A percentile compares a stretch with the other conserved stretches of the same genome.
These are phyloP conservation scores for Phylloscopus trochilus DNA, from an alignment of 2,113 vertebrate species.

Conservation along the genomic window DNA sequence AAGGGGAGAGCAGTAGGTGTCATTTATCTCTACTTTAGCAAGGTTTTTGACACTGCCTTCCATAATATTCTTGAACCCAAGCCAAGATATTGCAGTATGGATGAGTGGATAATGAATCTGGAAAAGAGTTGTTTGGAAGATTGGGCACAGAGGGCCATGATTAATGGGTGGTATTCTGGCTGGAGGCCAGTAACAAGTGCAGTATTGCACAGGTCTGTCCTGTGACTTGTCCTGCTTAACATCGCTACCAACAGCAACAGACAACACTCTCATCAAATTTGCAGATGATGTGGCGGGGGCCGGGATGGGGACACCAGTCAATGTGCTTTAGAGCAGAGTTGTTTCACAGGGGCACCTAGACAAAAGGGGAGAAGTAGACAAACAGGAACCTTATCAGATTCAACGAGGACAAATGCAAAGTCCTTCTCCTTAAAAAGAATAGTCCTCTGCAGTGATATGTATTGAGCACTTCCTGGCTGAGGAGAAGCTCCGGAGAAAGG, in stretches of 20 bases:
- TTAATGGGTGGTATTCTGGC: background rate
- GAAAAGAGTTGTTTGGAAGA: background rate
- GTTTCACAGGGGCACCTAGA: background rate
- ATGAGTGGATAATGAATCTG: background rate
- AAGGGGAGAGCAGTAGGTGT: background rate
- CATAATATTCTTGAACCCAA: background rate
- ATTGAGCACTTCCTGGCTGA: background rate
- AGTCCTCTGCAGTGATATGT: background rate
- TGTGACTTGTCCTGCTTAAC: background rate
- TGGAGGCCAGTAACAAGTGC: background rate
- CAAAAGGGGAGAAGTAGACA: background rate
- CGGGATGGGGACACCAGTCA: background rate
- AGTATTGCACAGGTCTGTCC: background rate
- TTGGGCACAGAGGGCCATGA: background rate
- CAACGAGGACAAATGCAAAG: background rate
- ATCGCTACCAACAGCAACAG: background rate
- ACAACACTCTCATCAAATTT: background rate
- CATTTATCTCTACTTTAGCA: background rate
- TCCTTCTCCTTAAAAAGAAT: background rate
- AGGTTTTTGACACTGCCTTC: background rate
- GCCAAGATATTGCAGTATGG: background rate
- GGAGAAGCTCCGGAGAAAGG: background rate
- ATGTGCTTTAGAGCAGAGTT: background rate
- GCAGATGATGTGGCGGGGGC: background rate
- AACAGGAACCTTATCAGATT: background rate